Evolutionary conservation across 2,113 vertebrate genomes (phyloP).

Genomic region (Pachycephala philippinensis): DNA sequence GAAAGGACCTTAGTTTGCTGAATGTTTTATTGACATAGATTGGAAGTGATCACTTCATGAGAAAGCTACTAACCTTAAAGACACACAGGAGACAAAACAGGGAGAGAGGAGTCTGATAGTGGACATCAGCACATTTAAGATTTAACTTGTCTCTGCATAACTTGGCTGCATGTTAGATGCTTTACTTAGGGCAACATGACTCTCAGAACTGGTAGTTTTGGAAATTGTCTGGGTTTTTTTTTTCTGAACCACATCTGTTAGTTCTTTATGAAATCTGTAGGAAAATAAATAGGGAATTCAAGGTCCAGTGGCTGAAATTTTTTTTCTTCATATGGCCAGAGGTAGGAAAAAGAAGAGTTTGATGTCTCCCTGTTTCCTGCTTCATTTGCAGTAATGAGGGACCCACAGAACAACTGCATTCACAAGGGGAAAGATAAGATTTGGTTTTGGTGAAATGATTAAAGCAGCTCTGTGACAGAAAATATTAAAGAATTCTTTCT

Average conservation of each 20-base stretch:
- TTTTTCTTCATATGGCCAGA: not conserved
- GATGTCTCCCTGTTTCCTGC: not conserved
- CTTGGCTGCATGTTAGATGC: not conserved
- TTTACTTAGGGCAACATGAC: not conserved
- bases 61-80: not conserved
- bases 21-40: not conserved
- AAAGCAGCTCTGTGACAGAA: not conserved
- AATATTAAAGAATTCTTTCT: not conserved
- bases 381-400: not conserved
- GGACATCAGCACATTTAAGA: not conserved
- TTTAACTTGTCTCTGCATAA: not conserved
- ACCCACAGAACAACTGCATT: not conserved
- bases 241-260: not conserved
- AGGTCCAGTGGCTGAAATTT: not conserved
- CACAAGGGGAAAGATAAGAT: not conserved
- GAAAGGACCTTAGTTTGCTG: not conserved
- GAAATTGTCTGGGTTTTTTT: not conserved
- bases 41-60: not conserved
- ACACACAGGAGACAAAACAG: not conserved
- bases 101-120: not conserved
- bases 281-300: not conserved
- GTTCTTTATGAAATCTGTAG: not conserved
- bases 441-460: not conserved
- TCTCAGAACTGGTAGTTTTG: not conserved
- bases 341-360: not conserved